Evolutionary conservation across 1,140 invertebrate genomes (phyloP).

Genomic region (Pogonomyrmex barbatus): DNA sequence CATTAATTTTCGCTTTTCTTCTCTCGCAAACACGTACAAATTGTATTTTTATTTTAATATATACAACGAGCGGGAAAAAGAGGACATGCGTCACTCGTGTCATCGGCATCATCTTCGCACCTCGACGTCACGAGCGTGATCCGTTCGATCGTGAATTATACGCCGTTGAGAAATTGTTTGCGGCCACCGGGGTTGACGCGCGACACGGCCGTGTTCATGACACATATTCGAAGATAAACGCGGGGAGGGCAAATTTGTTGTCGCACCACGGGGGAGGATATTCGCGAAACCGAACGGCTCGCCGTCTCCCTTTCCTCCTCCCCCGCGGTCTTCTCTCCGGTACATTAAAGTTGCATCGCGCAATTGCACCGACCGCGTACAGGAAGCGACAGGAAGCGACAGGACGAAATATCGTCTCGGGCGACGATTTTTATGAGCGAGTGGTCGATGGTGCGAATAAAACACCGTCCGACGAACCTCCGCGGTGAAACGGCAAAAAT

Average conservation of each 20-base stretch:
- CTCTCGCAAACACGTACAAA: background rate
- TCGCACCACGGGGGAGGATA: background rate
- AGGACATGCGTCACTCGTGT: constrained; percentile 44
- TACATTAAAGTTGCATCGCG: constrained; percentile 37
- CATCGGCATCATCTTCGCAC: constrained; percentile 47
- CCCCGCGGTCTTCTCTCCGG: background rate
- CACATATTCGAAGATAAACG: constrained; percentile 24
- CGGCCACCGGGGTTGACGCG: constrained; percentile 18
- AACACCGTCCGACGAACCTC: background rate
- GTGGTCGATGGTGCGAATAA: constrained; percentile 9
- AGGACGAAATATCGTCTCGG: constrained; percentile 15
- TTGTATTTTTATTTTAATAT: constrained; percentile 47
- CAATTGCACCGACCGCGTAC: background rate
- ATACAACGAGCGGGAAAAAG: constrained; percentile 24
- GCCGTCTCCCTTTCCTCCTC: background rate
- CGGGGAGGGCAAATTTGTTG: constrained; percentile 34
- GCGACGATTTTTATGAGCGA: constrained; percentile 49
- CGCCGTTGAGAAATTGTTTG: constrained; percentile 61
- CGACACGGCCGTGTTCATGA: constrained; percentile 16
- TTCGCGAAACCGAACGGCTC: background rate
- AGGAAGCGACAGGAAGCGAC: constrained; percentile 9
- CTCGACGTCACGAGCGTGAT: constrained; percentile 42
- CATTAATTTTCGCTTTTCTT: constrained; percentile 13
- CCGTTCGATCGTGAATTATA: constrained; percentile 60
- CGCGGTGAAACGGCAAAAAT: constrained; percentile 22